These are phyloP conservation scores for Lasioglossum figueresi DNA, from an alignment of 2,888 invertebrate species.

Conservation along the genomic window DNA sequence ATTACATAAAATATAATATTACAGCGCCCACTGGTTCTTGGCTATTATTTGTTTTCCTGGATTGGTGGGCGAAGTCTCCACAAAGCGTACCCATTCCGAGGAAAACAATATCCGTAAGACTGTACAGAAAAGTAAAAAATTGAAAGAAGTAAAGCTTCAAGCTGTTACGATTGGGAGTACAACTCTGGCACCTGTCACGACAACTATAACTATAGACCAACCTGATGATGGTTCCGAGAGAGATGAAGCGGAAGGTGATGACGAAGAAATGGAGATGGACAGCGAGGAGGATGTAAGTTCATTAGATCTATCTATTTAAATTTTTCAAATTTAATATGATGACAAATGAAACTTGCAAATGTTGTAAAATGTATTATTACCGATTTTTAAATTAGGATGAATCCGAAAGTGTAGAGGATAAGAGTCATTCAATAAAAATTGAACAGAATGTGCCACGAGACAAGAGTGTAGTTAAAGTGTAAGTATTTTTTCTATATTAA, in stretches of 20 bases:
- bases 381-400: constrained; percentile 66
- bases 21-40: constrained; percentile 96
- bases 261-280: constrained; percentile 87
- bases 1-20: constrained; percentile 58
- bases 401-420: constrained; percentile 63
- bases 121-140: constrained; percentile 69
- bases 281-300: constrained; percentile 82
- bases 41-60: constrained; percentile 98
- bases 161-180: constrained; percentile 87
- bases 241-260: constrained; percentile 93
- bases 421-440: constrained; percentile 26
- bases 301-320: background rate
- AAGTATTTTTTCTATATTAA: constrained; percentile 40
- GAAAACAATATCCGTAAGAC: constrained; percentile 65
- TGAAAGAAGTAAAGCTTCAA: constrained; percentile 86
- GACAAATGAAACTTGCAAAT: background rate
- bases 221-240: constrained; percentile 90
- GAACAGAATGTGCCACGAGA: constrained; percentile 48
- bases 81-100: constrained; percentile 75
- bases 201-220: constrained; percentile 86
- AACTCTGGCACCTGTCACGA: constrained; percentile 84
- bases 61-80: constrained; percentile 88
- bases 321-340: background rate
- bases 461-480: constrained; percentile 65
- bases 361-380: background rate